phyloP scores from a whole-genome alignment of 1,140 invertebrate genomes.

The Drosophila bipectinata region DNA sequence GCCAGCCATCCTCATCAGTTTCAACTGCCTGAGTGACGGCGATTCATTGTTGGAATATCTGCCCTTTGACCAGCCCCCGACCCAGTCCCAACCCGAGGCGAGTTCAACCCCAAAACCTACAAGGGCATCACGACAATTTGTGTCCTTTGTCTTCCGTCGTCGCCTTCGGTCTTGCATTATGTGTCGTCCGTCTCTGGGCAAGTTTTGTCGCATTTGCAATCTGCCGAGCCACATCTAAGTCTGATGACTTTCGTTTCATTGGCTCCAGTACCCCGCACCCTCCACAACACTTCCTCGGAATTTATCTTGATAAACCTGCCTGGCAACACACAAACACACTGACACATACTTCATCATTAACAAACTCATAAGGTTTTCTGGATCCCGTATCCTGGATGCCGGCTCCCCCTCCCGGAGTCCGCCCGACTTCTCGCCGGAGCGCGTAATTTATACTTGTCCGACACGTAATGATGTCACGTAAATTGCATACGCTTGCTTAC shows the following conservation, averaged over 20 bases:
- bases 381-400: background rate
- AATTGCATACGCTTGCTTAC: constrained; percentile 80
- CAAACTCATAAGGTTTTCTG: constrained; percentile 78
- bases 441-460: constrained; percentile 83
- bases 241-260: constrained; percentile 79
- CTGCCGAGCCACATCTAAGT: constrained; percentile 61
- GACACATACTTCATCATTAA: constrained; percentile 78
- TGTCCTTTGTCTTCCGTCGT: constrained; percentile 63
- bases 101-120: constrained; percentile 10
- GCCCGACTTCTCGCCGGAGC: constrained; percentile 10
- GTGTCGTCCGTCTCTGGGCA: constrained; percentile 20
- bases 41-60: constrained; percentile 27
- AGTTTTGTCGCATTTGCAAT: constrained; percentile 73
- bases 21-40: constrained; percentile 39
- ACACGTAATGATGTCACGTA: constrained; percentile 83
- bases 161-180: constrained; percentile 2
- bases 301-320: constrained; percentile 73
- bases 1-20: constrained; percentile 61
- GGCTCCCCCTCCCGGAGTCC: background rate
- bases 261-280: constrained; percentile 30
- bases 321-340: constrained; percentile 32
- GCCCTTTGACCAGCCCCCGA: constrained; percentile 14
- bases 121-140: constrained; percentile 41
- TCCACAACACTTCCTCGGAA: constrained; percentile 44
- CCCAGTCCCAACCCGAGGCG: constrained; percentile 1